Evolutionary conservation across 2,113 vertebrate genomes (phyloP).

Genomic region (Stercorarius parasiticus): DNA sequence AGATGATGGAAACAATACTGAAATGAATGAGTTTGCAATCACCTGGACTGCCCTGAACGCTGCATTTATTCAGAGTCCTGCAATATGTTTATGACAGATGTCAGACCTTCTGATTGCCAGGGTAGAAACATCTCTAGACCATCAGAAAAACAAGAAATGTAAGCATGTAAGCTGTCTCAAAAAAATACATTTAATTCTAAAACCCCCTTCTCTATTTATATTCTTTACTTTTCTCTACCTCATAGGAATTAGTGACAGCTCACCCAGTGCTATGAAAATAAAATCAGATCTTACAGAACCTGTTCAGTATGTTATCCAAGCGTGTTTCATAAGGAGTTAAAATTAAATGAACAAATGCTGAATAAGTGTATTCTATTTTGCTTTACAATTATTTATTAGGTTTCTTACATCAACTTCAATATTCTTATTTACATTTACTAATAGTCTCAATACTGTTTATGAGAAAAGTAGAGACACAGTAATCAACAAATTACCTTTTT

Average conservation of each 20-base stretch:
- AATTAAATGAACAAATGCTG: neutral
- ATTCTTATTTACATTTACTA: neutral
- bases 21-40: neutral
- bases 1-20: neutral
- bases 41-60: neutral
- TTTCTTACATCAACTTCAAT: neutral
- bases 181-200: neutral
- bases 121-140: neutral
- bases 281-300: neutral
- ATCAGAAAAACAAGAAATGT: neutral
- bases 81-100: neutral
- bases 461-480: neutral
- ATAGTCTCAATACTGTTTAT: neutral
- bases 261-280: neutral
- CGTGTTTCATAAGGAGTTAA: neutral
- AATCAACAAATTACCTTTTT: neutral
- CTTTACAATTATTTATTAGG: neutral
- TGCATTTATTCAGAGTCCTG: neutral
- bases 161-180: neutral
- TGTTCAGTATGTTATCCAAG: neutral
- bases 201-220: neutral
- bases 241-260: neutral
- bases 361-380: neutral
- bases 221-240: neutral
- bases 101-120: neutral